phyloP scores from a whole-genome alignment of 2,797 vertebrate genomes.

The Rhinella marina region DNA sequence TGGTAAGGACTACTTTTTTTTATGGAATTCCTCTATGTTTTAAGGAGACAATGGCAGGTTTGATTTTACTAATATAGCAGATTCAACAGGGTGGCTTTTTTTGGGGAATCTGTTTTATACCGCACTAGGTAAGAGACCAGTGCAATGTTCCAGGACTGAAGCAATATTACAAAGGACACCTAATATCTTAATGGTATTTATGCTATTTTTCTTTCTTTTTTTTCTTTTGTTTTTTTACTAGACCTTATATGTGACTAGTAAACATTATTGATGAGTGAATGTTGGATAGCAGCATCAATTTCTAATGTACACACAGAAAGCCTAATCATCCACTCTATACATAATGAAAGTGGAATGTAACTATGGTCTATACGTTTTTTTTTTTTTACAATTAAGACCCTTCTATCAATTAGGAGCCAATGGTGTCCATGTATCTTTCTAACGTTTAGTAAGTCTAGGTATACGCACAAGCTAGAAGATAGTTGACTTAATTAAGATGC shows the following conservation, averaged over 20 bases:
- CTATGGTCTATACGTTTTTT: not conserved
- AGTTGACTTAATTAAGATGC: conserved; percentile 61
- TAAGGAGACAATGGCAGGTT: no score
- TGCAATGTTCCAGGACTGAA: not conserved
- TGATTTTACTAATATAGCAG: no score
- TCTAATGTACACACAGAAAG: not conserved
- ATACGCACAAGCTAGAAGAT: not conserved
- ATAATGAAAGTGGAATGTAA: not conserved
- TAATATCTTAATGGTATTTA: not conserved
- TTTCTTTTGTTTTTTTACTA: not conserved
- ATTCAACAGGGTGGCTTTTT: no score
- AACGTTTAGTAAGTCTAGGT: not conserved
- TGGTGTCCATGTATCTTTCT: not conserved
- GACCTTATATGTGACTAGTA: not conserved
- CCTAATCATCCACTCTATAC: not conserved
- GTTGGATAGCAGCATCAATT: not conserved
- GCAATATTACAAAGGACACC: not conserved
- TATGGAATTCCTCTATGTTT: no score
- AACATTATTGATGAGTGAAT: not conserved
- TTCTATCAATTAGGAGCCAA: not conserved
- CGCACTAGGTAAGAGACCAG: no score
- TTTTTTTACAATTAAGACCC: not conserved
- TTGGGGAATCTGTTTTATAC: no score
- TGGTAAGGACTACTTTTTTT: no score
- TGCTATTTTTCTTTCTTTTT: not conserved